Conservation (phyloP, 2,113 vertebrate species). For the Protomyctophum bolini region DNA sequence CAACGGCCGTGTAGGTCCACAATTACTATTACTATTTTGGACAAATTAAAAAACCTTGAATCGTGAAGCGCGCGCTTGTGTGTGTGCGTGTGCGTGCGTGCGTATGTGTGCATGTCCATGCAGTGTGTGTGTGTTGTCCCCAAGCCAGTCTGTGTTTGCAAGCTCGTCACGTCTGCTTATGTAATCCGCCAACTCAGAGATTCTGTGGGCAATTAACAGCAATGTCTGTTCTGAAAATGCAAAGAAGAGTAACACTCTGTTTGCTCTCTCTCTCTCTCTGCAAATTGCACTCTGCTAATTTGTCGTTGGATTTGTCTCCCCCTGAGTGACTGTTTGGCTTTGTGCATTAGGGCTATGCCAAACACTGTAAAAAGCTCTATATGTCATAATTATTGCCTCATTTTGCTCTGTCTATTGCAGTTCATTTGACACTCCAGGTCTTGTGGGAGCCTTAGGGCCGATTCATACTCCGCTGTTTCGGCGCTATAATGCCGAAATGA, state of each 20-base stretch:
- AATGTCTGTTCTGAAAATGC: conserved; percentile 29
- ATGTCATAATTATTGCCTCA: conserved; percentile 28
- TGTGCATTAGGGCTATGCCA: neutral
- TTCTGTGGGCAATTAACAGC: conserved; percentile 44
- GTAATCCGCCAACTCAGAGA: conserved; percentile 10
- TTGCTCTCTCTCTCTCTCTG: conserved; percentile 37
- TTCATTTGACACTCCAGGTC: neutral
- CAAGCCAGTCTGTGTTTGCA: conserved; percentile 1
- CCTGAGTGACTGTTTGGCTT: neutral
- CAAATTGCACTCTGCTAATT: conserved; percentile 22
- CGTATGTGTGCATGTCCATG: neutral
- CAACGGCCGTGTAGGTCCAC: too few species aligned
- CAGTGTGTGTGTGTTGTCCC: neutral
- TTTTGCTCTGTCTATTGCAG: conserved; percentile 4
- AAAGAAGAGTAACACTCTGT: conserved; percentile 14
- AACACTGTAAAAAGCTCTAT: conserved; percentile 34
- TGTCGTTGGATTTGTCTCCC: conserved; percentile 15
- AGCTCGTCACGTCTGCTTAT: neutral
- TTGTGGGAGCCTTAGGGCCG: neutral
- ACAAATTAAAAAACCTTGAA: too few species aligned
- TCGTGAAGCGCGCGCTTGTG: neutral
- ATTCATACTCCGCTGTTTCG: too few species aligned
- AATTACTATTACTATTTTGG: too few species aligned
- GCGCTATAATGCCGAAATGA: too few species aligned
- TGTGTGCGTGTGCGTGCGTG: neutral